Percentiles rank a stretch among this genome's conserved stretches.
Evolutionary conservation across 2,888 invertebrate species (phyloP).

Genomic region (Lathronympha strigana): DNA sequence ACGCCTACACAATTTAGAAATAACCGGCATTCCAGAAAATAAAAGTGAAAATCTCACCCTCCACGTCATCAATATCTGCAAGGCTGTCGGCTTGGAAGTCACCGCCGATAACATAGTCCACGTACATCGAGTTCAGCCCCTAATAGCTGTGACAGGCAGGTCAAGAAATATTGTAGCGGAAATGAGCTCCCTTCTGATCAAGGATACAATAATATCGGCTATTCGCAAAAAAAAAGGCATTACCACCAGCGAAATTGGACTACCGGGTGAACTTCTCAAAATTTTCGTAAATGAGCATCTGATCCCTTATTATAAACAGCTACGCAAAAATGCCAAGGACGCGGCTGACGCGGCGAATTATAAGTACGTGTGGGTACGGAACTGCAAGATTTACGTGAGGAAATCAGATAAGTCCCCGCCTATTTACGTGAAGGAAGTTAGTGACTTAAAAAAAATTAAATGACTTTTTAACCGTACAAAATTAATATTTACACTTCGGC

Average conservation of each 20-base stretch:
- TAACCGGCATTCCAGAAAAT: conserved; percentile 3
- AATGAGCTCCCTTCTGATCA: neutral
- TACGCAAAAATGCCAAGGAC: neutral
- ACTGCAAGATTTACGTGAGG: conserved; percentile 10
- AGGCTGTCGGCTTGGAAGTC: neutral
- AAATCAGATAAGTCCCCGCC: conserved; percentile 5
- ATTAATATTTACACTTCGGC: no score
- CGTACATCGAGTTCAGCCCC: conserved; percentile 9
- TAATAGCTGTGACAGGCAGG: neutral
- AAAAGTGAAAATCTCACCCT: neutral
- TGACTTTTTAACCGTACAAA: neutral
- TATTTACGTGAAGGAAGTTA: neutral
- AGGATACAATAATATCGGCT: neutral
- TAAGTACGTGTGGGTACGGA: conserved; percentile 17
- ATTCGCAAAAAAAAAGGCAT: conserved; percentile 1
- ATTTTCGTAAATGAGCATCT: conserved; percentile 13
- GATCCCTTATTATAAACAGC: neutral
- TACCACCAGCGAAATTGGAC: conserved; percentile 2
- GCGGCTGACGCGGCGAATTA: neutral
- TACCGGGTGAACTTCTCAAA: neutral
- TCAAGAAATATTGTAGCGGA: conserved; percentile 1
- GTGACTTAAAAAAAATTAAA: neutral
- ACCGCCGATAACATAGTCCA: neutral
- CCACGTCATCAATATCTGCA: neutral
- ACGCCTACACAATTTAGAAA: conserved; percentile 6